phyloP scores from a whole-genome alignment of 1,140 invertebrate genomes.

The Papilio dardanus region DNA sequence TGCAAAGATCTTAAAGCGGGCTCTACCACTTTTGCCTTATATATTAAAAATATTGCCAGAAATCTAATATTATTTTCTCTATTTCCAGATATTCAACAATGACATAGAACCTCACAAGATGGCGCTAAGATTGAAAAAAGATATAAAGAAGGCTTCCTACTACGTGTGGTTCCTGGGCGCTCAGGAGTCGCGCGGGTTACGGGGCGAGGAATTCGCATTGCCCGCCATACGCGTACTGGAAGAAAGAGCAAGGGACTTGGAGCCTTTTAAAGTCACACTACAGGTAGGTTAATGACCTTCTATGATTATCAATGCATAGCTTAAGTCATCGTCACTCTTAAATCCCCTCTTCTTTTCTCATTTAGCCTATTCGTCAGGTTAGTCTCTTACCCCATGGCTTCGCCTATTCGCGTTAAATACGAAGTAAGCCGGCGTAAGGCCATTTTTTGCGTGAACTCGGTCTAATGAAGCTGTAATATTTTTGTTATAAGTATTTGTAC shows the following conservation, averaged over 20 bases:
- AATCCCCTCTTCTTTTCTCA: no score
- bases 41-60: neutral
- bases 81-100: slow-evolving; percentile 73
- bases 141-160: slow-evolving; percentile 97
- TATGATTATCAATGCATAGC: neutral
- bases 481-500: no score
- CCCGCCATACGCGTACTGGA: slow-evolving; percentile 93
- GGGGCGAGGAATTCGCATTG: slow-evolving; percentile 90
- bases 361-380: no score
- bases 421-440: no score
- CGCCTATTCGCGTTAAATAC: no score
- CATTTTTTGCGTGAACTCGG: no score
- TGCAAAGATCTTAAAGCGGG: no score
- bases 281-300: slow-evolving; percentile 84
- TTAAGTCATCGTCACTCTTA: no score
- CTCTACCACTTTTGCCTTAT: no score
- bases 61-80: slow-evolving; percentile 31
- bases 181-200: slow-evolving; percentile 94
- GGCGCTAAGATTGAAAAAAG: slow-evolving; percentile 89
- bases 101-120: slow-evolving; percentile 78
- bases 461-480: no score
- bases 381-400: no score
- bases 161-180: slow-evolving; percentile 99
- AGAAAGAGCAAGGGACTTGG: slow-evolving; percentile 91
- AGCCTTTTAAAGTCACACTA: slow-evolving; percentile 95